These are phyloP conservation scores for Parus major DNA, from an alignment of 2,113 vertebrate species.

Conservation along the genomic window DNA sequence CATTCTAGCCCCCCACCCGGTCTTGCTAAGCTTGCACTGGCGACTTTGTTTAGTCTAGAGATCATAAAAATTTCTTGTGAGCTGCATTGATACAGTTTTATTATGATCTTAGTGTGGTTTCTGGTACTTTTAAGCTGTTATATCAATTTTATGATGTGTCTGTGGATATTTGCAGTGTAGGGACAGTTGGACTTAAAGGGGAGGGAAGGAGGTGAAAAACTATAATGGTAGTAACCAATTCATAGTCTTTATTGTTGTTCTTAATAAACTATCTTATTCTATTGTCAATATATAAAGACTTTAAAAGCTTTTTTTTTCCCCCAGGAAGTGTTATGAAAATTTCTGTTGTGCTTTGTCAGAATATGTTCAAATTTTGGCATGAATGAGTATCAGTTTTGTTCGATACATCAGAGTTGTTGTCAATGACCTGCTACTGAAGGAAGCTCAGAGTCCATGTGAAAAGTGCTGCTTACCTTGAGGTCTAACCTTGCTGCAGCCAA, in stretches of 20 bases:
- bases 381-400: neutral
- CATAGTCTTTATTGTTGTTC: neutral
- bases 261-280: neutral
- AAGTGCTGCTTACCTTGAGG: neutral
- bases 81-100: neutral
- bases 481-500: neutral
- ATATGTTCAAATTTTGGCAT: neutral
- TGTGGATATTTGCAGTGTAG: neutral
- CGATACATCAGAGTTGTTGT: neutral
- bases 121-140: neutral
- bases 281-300: neutral
- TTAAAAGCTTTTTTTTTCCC: neutral
- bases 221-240: neutral
- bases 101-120: neutral
- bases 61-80: neutral
- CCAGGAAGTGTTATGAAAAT: neutral
- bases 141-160: neutral
- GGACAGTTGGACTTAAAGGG: neutral
- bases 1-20: neutral
- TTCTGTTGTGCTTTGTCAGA: neutral
- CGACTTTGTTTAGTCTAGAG: conserved; percentile 56
- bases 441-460: neutral
- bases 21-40: neutral
- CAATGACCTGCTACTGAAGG: neutral
- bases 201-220: neutral